Base-by-base conservation (phyloP, 1,140 invertebrate species). In the Xylocopa sonorina region DNA sequence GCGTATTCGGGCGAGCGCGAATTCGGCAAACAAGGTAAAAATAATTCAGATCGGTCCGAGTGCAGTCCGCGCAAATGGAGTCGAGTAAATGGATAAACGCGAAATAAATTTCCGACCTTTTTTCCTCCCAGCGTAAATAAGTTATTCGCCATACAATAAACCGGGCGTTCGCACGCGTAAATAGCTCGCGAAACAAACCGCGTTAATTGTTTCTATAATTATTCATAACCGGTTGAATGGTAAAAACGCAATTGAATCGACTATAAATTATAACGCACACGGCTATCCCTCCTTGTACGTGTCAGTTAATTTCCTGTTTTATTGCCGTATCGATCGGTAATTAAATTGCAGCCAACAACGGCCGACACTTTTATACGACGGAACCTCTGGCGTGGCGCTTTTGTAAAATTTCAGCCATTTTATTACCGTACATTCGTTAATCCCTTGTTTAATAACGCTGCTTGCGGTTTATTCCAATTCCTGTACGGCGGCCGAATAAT, bases 281-380 rank as follows among this genome's bases (percentile, higher is more conserved):
- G 50, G 60, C 32, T n/a, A 50, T 50, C 14, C 24, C 51, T 29
- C 43, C 43, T 18, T 51, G 57, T 41, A 43, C 55, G 67, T 71
- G 66, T 71, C 75, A 78, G 75, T 71, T 78, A 71, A 78, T 78
- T 78, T 78, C 75, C 75, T 71, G 75, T 78, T 78, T 78, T 78
- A 78, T 78, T 78, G 67, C 43, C 32, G 46, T 58, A 78, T 78
- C 75, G 75, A 78, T 78, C 75, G 66, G 43, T 78, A 71, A 78
- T 78, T 78, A 78, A 78, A 78, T 78, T 32, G 46, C 34, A 78
- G 14, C 75, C 24, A 78, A 71, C 67, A 51, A 51, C 73, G n/a
- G 27, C 34, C 29, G 43, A 60, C 67, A 60, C 66, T 71, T 71
- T 78, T 78, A 71, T 41, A 50, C 67, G 67, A 50, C 24, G 14